A percentile compares a stretch with the other conserved stretches of the same genome.
phyloP scores from a whole-genome alignment of 2,888 invertebrate species.

The Trissoscelio sp. region DNA sequence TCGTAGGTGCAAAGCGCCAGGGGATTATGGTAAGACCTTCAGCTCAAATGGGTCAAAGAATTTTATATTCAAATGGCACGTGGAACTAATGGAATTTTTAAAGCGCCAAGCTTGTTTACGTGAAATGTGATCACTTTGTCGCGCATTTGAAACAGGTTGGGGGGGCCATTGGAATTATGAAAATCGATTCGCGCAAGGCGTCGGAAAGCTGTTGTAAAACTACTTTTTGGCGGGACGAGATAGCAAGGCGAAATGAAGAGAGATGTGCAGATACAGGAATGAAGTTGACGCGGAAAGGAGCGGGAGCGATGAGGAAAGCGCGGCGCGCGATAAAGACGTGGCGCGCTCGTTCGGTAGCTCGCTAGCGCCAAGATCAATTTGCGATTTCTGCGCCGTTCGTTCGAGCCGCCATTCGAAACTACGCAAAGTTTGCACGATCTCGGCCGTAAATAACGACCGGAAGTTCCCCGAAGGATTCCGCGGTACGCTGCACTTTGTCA shows the following conservation, averaged over 20 bases:
- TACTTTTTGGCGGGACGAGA: slow-evolving; percentile 41
- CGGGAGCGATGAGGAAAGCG: slow-evolving; percentile 53
- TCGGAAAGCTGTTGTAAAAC: slow-evolving; percentile 50
- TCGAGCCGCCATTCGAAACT: slow-evolving; percentile 73
- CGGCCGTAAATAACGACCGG: slow-evolving; percentile 80
- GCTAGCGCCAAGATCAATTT: slow-evolving; percentile 78
- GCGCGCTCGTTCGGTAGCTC: slow-evolving; percentile 67
- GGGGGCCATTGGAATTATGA: slow-evolving; percentile 24
- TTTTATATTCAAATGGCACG: slow-evolving; percentile 47
- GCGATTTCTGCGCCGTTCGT: slow-evolving; percentile 76
- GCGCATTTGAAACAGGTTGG: slow-evolving; percentile 4
- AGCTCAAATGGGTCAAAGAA: slow-evolving; percentile 23
- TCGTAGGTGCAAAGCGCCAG: slow-evolving; percentile 24
- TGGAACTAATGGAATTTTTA: slow-evolving; percentile 45
- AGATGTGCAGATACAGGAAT: slow-evolving; percentile 52
- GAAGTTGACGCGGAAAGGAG: slow-evolving; percentile 53
- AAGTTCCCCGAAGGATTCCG: slow-evolving; percentile 79
- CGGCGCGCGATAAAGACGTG: slow-evolving; percentile 72
- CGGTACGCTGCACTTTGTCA: slow-evolving; percentile 77
- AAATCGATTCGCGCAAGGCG: slow-evolving; percentile 35
- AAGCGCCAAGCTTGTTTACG: slow-evolving; percentile 30
- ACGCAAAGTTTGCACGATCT: slow-evolving; percentile 77
- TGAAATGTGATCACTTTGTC: slow-evolving; percentile 39
- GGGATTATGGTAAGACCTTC: slow-evolving; percentile 10
- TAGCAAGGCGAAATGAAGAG: slow-evolving; percentile 41